These are phyloP conservation scores for Thalassaphorura encarpata DNA, from an alignment of 1,140 invertebrate genomes.

Conservation along the genomic window DNA sequence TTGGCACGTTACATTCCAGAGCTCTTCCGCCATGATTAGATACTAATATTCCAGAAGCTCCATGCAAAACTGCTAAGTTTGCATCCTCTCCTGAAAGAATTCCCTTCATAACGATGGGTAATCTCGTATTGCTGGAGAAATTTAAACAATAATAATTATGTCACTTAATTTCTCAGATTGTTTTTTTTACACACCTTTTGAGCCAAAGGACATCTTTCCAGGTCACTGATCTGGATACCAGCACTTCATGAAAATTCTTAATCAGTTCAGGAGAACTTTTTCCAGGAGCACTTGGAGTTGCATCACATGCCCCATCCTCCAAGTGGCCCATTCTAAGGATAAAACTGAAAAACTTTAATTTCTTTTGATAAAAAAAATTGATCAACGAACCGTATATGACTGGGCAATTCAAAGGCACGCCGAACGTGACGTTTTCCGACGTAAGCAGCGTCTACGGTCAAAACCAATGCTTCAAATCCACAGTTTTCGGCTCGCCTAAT, in stretches of 20 bases:
- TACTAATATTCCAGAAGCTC: constrained; percentile 64
- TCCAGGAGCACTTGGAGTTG: constrained; percentile 35
- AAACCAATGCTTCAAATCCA: constrained; percentile 73
- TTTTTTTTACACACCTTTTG: no score
- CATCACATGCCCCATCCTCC: no score
- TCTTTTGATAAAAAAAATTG: not conserved
- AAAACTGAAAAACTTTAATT: not conserved
- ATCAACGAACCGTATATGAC: constrained; percentile 55
- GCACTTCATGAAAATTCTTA: constrained; percentile 31
- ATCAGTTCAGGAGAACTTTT: constrained; percentile 22
- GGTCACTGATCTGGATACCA: constrained; percentile 62
- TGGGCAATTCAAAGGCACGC: constrained; percentile 73
- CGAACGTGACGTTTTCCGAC: constrained; percentile 72
- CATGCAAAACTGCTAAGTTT: constrained; percentile 56
- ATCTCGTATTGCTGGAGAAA: constrained; percentile 51
- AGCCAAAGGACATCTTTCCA: constrained; percentile 83
- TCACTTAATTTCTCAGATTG: no score
- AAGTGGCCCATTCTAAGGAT: constrained; percentile 34
- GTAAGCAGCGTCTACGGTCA: constrained; percentile 81
- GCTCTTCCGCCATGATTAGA: constrained; percentile 88
- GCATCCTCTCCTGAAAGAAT: constrained; percentile 81
- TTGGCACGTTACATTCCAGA: constrained; percentile 67
- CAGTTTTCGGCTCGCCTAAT: constrained; percentile 60
- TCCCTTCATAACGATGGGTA: constrained; percentile 84
- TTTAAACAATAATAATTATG: no score